Evolutionary conservation across 2,797 vertebrate species (phyloP).

Genomic region (Gymnoscopelus braueri): DNA sequence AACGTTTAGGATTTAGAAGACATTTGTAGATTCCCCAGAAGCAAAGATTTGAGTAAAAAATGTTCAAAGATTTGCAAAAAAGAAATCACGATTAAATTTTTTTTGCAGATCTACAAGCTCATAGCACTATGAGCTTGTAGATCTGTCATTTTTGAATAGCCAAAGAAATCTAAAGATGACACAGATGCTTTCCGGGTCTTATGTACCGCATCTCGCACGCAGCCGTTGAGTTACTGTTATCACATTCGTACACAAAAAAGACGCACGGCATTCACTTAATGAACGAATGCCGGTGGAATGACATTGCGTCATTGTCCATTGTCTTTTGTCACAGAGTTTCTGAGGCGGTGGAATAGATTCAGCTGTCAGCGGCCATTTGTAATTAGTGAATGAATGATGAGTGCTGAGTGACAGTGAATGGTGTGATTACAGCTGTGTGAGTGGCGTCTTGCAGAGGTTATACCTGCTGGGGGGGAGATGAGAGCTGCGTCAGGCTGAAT

Average conservation of each 20-base stretch:
- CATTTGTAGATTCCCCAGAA: too few species aligned
- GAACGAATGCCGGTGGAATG: constrained; percentile 3
- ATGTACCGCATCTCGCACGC: too few species aligned
- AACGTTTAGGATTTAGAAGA: too few species aligned
- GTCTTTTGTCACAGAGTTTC: constrained; percentile 1
- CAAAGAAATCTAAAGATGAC: too few species aligned
- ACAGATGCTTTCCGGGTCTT: too few species aligned
- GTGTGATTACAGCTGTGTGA: constrained; percentile 53
- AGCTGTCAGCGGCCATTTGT: neutral
- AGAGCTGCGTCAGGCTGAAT: constrained; percentile 29
- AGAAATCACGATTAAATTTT: too few species aligned
- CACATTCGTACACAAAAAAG: constrained; percentile 6
- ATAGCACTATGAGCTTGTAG: too few species aligned
- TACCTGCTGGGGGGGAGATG: constrained; percentile 43
- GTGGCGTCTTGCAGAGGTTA: constrained; percentile 32
- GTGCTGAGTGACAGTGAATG: constrained; percentile 34
- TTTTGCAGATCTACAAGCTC: too few species aligned
- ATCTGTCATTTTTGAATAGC: too few species aligned
- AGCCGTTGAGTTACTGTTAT: constrained; percentile 20
- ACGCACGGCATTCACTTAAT: neutral
- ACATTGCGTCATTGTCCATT: neutral
- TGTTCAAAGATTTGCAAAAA: too few species aligned
- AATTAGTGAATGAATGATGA: constrained; percentile 36
- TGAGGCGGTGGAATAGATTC: constrained; percentile 20
- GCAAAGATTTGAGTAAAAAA: too few species aligned